These are phyloP conservation scores for Myiotriccus ornatus DNA, from an alignment of 2,797 vertebrate genomes.

Conservation along the genomic window DNA sequence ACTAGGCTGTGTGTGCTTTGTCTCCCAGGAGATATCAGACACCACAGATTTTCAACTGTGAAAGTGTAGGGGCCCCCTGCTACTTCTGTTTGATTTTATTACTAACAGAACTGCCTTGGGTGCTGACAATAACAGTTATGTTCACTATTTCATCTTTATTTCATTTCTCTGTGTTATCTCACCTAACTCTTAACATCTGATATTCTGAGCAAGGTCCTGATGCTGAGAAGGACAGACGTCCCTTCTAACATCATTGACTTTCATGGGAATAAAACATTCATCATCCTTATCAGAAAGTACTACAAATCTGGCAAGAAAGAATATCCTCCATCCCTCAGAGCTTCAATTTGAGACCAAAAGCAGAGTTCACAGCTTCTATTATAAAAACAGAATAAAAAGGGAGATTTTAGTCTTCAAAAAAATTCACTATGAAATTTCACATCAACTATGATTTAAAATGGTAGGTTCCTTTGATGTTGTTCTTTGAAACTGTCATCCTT, in stretches of 20 bases:
- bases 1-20: not conserved
- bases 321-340: not conserved
- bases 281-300: not conserved
- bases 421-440: not conserved
- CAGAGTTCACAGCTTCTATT: not conserved
- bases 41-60: not conserved
- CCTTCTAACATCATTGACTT: not conserved
- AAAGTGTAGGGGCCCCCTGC: not conserved
- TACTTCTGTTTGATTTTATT: not conserved
- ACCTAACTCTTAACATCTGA: not conserved
- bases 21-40: not conserved
- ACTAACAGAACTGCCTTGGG: not conserved
- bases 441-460: not conserved
- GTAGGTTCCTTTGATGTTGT: not conserved
- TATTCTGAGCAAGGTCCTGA: not conserved
- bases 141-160: not conserved
- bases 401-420: not conserved
- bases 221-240: not conserved
- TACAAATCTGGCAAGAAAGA: not conserved
- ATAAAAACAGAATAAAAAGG: not conserved
- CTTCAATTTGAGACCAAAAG: not conserved
- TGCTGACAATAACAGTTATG: not conserved
- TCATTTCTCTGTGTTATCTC: not conserved
- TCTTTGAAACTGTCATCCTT: not conserved
- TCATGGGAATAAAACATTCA: not conserved